Conservation (phyloP, 2,888 invertebrate genomes). For the Chrysopilus asiliformis region DNA sequence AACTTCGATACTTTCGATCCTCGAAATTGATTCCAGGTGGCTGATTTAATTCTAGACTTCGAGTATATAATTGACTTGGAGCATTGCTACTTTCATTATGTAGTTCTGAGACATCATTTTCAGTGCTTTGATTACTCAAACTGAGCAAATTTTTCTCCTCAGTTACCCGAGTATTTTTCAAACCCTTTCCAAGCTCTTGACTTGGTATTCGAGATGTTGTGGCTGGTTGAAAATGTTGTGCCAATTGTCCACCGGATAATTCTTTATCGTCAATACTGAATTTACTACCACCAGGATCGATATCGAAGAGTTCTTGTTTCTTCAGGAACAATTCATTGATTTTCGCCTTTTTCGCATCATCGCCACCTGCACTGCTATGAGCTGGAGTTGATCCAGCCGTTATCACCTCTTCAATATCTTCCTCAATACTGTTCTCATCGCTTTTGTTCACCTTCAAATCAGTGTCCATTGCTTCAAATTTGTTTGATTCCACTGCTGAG, state of each 20-base stretch:
- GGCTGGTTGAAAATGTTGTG: conserved; percentile 26
- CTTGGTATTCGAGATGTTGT: too few relatives aligned
- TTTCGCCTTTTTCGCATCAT: conserved; percentile 11
- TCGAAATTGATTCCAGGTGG: conserved; percentile 7
- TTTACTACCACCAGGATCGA: conserved; percentile 18
- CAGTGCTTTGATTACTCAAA: conserved; percentile 2
- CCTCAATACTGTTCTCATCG: conserved; percentile 30
- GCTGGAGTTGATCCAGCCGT: conserved; percentile 12
- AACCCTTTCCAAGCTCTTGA: too few relatives aligned
- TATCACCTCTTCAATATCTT: conserved; percentile 33
- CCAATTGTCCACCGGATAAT: conserved; percentile 29
- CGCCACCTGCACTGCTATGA: conserved; percentile 13
- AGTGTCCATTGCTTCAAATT: too few relatives aligned
- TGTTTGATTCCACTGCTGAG: too few relatives aligned
- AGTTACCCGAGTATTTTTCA: background rate
- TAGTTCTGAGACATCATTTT: background rate
- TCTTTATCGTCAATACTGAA: conserved; percentile 32
- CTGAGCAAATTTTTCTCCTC: background rate
- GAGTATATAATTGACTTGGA: background rate
- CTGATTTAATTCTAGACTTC: conserved; percentile 5
- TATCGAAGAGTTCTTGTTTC: conserved; percentile 13
- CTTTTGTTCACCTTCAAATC: too few relatives aligned
- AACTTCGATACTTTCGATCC: conserved; percentile 7
- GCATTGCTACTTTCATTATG: background rate
- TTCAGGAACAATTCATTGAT: conserved; percentile 10